Evolutionary conservation across 2,113 vertebrate genomes (phyloP).

Genomic region (Plecotus auritus): DNA sequence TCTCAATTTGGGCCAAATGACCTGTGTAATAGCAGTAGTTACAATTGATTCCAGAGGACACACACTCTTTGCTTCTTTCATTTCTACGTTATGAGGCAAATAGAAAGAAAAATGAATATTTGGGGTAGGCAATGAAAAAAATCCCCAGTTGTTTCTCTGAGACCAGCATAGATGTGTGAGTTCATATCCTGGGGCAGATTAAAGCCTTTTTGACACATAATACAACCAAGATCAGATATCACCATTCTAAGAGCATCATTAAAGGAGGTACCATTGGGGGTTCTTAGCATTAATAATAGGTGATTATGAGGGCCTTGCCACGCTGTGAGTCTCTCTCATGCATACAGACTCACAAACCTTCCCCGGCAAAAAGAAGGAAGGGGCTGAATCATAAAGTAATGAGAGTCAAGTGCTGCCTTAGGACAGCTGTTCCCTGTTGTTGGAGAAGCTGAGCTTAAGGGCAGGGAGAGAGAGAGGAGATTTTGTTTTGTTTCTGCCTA

Average conservation of each 20-base stretch:
- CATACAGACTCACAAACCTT: constrained; percentile 5
- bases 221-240: constrained; percentile 25
- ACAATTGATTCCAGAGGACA: constrained; percentile 79
- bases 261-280: background rate
- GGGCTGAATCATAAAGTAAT: constrained; percentile 42
- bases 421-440: constrained; percentile 66
- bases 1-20: constrained; percentile 83
- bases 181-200: constrained; percentile 31
- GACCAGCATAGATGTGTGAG: background rate
- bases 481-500: constrained; percentile 14
- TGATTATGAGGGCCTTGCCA: constrained; percentile 31
- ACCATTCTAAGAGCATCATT: constrained; percentile 1
- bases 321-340: background rate
- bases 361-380: background rate
- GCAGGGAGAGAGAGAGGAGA: background rate
- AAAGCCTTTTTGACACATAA: constrained; percentile 17
- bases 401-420: constrained; percentile 64
- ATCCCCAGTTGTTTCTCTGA: constrained; percentile 44
- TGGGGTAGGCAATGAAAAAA: constrained; percentile 49
- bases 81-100: constrained; percentile 68
- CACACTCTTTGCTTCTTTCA: constrained; percentile 74
- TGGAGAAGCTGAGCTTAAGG: constrained; percentile 52
- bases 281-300: constrained; percentile 61
- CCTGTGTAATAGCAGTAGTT: constrained; percentile 84
- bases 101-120: constrained; percentile 71